These are phyloP conservation scores for Myotis daubentonii DNA, from an alignment of 2,797 vertebrate genomes.

Conservation along the genomic window DNA sequence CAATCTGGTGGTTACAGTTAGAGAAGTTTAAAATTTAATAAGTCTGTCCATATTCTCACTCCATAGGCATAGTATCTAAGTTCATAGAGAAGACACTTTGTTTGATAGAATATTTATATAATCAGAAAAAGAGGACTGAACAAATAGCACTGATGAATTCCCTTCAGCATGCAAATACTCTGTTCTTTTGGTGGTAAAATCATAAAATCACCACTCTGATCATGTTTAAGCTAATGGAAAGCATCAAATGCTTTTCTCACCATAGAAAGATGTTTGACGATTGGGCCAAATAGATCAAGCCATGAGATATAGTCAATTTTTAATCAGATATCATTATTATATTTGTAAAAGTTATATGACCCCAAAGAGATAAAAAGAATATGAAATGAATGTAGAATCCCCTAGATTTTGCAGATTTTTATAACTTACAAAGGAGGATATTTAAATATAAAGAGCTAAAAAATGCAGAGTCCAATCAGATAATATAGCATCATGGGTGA, in stretches of 20 bases:
- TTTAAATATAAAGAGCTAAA: background rate
- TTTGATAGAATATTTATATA: background rate
- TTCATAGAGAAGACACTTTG: background rate
- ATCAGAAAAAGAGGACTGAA: background rate
- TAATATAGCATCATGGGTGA: background rate
- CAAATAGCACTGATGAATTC: background rate
- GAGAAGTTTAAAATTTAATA: background rate
- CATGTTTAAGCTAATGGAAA: background rate
- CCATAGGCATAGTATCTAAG: background rate
- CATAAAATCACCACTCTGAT: background rate
- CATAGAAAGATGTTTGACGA: conserved; percentile 7
- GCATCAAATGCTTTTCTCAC: background rate
- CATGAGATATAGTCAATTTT: background rate
- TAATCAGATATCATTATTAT: background rate
- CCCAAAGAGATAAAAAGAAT: background rate
- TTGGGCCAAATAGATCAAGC: background rate
- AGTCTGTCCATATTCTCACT: background rate
- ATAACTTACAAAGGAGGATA: background rate
- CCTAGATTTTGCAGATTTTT: background rate
- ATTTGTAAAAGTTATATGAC: background rate
- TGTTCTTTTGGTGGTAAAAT: background rate
- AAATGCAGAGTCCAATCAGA: background rate
- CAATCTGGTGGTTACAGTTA: background rate
- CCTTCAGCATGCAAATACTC: background rate
- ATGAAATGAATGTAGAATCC: background rate